A percentile compares a stretch with the other conserved stretches of the same genome.
These are phyloP conservation scores for Drosophila rubida DNA, from an alignment of 2,888 invertebrate species.

Conservation along the genomic window DNA sequence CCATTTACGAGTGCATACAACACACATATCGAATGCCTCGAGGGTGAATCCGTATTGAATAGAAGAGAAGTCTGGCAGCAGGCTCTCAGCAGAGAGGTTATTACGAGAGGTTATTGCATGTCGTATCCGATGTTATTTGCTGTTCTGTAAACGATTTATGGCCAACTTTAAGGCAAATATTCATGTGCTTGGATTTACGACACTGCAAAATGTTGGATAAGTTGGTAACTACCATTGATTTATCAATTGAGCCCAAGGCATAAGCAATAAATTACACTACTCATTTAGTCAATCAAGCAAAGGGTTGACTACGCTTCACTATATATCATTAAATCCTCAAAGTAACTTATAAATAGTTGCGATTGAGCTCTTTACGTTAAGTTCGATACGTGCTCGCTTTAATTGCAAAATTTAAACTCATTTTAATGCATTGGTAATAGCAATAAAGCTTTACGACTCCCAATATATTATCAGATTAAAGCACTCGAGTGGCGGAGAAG, in stretches of 20 bases:
- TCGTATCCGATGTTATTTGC: conserved; percentile 22
- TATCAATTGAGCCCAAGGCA: conserved; percentile 30
- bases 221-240: conserved; percentile 47
- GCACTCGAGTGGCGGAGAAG: conserved; percentile 29
- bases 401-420: conserved; percentile 1
- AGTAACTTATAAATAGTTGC: no score
- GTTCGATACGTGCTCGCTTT: neutral
- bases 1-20: conserved; percentile 19
- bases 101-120: conserved; percentile 42
- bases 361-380: no score
- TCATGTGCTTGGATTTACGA: conserved; percentile 43
- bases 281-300: conserved; percentile 15
- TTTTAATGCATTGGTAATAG: conserved; percentile 8
- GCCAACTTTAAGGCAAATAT: conserved; percentile 32
- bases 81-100: conserved; percentile 20
- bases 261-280: conserved; percentile 1
- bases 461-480: conserved; percentile 1
- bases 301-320: neutral
- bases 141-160: conserved; percentile 48
- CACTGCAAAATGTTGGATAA: conserved; percentile 24
- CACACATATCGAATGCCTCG: conserved; percentile 4
- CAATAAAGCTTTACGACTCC: neutral
- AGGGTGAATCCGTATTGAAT: conserved; percentile 13
- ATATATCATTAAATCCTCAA: no score
- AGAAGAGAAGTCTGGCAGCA: conserved; percentile 9